phyloP scores from a whole-genome alignment of 2,888 invertebrate genomes.

The Caenorhabditis parvicauda region DNA sequence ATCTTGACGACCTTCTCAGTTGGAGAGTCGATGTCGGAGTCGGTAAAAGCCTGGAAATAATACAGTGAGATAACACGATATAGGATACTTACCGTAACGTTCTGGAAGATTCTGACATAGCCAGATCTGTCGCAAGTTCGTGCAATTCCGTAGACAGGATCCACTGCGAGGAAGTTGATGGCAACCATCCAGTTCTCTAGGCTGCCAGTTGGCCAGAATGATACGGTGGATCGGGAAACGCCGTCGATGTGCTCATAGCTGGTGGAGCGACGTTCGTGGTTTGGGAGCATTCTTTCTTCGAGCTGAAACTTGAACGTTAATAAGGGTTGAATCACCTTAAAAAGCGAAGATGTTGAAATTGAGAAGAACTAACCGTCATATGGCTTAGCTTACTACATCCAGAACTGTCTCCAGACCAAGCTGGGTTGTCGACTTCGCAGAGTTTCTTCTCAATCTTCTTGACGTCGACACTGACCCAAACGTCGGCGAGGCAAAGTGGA shows the following conservation, averaged over 20 bases:
- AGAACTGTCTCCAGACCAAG: constrained; percentile 14
- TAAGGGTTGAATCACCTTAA: neutral
- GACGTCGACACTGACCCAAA: constrained; percentile 17
- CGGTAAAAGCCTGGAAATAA: neutral
- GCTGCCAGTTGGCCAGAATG: constrained; percentile 19
- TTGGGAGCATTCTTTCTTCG: constrained; percentile 23
- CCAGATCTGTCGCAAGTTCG: constrained; percentile 25
- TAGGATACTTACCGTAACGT: neutral
- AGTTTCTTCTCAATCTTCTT: constrained; percentile 13
- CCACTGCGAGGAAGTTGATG: constrained; percentile 21
- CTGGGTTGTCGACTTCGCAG: constrained; percentile 14
- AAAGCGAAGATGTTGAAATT: neutral
- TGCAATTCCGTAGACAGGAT: constrained; percentile 27
- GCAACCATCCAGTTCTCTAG: constrained; percentile 23
- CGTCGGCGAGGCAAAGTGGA: too few relatives aligned
- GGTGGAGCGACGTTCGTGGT: constrained; percentile 19
- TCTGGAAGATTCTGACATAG: constrained; percentile 15
- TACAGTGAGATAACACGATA: neutral
- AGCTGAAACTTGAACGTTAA: constrained; percentile 19
- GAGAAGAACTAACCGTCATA: constrained; percentile 18
- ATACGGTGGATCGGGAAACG: constrained; percentile 11
- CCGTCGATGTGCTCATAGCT: constrained; percentile 21
- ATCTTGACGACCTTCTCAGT: constrained; percentile 9
- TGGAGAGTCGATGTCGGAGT: neutral
- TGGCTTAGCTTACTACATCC: constrained; percentile 21